These are phyloP conservation scores for Onthophagus sagittarius DNA, from an alignment of 2,888 invertebrate genomes.

Conservation along the genomic window DNA sequence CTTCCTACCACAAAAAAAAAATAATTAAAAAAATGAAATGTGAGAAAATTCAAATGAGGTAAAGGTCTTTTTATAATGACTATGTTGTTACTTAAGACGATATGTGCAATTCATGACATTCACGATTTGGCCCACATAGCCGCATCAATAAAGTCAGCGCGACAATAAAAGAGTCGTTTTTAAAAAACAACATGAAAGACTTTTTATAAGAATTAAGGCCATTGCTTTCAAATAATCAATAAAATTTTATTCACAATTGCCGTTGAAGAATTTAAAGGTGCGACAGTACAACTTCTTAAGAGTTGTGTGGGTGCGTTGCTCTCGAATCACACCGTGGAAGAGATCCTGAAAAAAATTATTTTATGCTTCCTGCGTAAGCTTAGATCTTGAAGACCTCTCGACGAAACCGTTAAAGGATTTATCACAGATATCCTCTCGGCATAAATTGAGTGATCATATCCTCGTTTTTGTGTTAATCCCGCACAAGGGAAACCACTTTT, in stretches of 20 bases:
- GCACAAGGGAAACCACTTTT: background rate
- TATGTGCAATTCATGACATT: background rate
- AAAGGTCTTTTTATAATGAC: too few relatives aligned
- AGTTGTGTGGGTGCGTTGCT: background rate
- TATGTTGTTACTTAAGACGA: background rate
- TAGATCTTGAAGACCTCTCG: background rate
- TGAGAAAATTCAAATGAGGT: too few relatives aligned
- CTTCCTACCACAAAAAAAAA: background rate
- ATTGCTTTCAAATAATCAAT: background rate
- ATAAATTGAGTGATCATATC: background rate
- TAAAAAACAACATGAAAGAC: background rate
- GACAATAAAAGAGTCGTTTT: background rate
- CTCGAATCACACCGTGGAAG: background rate
- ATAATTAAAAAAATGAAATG: background rate
- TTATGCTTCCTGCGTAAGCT: background rate
- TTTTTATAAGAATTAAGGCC: background rate
- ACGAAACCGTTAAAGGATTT: too few relatives aligned
- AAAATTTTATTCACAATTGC: background rate
- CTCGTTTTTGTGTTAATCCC: background rate
- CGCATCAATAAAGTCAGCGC: background rate
- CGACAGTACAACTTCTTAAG: background rate
- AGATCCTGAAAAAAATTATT: too few relatives aligned
- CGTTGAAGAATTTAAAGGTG: background rate
- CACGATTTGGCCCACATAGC: background rate
- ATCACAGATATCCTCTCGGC: too few relatives aligned